These are phyloP conservation scores for Sicus ferrugineus DNA, from an alignment of 2,888 invertebrate species.

Conservation along the genomic window DNA sequence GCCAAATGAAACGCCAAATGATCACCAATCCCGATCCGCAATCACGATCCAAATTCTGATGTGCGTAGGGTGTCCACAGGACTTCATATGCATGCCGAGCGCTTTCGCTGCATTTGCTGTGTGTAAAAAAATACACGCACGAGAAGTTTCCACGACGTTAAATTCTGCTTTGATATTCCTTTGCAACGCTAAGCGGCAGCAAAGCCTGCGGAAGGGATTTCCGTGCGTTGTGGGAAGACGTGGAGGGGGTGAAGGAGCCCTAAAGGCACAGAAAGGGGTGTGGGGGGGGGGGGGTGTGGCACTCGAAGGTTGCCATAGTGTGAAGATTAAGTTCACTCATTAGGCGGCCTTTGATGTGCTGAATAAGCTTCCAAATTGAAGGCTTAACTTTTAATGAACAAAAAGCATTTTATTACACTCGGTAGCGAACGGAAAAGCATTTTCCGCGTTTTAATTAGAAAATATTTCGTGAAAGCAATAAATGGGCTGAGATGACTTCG, in stretches of 20 bases:
- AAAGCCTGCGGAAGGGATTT: background rate
- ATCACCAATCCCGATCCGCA: too few species aligned
- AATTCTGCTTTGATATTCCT: background rate
- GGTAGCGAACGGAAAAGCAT: background rate
- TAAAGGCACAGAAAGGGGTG: too few species aligned
- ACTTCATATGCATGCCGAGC: background rate
- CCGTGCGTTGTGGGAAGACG: background rate
- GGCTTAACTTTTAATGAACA: background rate
- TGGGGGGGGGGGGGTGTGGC: background rate
- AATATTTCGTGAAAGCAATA: background rate
- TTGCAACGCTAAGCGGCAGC: background rate
- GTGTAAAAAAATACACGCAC: background rate
- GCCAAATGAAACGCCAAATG: too few species aligned
- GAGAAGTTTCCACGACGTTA: background rate
- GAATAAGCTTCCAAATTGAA: background rate
- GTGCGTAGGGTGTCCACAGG: background rate
- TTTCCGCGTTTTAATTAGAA: background rate
- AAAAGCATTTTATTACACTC: background rate
- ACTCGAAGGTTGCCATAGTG: constrained; percentile 21
- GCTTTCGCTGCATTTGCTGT: background rate
- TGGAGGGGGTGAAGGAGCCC: background rate
- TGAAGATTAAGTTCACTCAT: constrained; percentile 29
- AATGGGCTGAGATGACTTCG: too few species aligned
- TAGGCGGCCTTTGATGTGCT: constrained; percentile 17
- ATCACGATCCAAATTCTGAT: too few species aligned